Evolutionary conservation across 2,113 vertebrate species (phyloP).

Genomic region (Benitochromis conjunctus): DNA sequence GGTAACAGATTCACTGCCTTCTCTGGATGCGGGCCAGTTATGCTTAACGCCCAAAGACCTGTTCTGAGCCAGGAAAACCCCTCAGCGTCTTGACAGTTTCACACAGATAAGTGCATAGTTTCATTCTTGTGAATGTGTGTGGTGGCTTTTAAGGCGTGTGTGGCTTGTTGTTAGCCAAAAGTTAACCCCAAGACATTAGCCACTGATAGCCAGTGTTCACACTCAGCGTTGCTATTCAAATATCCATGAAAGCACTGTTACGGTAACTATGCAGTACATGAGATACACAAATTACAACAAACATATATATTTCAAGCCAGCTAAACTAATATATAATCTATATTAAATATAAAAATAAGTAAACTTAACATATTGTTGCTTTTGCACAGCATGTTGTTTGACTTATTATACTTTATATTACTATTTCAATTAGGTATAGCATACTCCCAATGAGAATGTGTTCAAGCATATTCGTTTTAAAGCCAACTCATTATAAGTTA

Average conservation of each 20-base stretch:
- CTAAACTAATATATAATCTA: not conserved
- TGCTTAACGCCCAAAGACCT: not conserved
- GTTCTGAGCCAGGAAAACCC: not conserved
- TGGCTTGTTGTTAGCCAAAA: not conserved
- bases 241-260: not conserved
- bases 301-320: not conserved
- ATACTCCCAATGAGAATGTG: not conserved
- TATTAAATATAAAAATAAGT: not conserved
- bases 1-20: not conserved
- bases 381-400: not conserved
- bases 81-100: not conserved
- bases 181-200: not conserved
- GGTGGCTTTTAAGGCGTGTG: not conserved
- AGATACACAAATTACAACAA: not conserved
- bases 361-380: not conserved
- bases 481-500: not conserved
- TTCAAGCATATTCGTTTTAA: not conserved
- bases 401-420: not conserved
- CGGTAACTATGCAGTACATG: not conserved
- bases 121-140: not conserved
- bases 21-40: not conserved
- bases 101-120: not conserved
- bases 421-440: not conserved
- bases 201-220: not conserved
- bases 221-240: not conserved